Evolutionary conservation across 2,888 invertebrate genomes (phyloP), one percentile per base, ranked within the genome.

Genomic region (Branchellion lobata): DNA sequence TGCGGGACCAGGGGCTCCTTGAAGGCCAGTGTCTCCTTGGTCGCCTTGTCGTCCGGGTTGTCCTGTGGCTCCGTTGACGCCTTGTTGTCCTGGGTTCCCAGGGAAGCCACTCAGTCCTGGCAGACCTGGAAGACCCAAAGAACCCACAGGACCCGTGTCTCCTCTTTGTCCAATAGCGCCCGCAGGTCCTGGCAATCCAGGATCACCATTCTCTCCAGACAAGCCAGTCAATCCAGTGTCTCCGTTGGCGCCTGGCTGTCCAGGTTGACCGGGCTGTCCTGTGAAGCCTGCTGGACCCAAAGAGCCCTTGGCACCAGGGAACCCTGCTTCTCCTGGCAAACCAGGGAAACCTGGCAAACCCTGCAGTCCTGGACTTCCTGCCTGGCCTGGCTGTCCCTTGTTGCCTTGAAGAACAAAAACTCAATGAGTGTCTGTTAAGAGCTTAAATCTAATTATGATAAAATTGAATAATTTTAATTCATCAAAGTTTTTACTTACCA

Each of bases 331-430:
- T 51, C 80, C 80, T 34, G 31, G 78, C n/a, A 31, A 29, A 24
- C 80, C 80, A 14, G 11, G 8, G 1, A 5, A 24, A 27, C 80
- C 80, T 29, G 73, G 72, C 27, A 27, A 24, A 14, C 93, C 93
- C 18, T 80, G 72, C 29, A 57, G 21, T 14, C 83, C 80, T 18
- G 80, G 27, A 34, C 31, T 40, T 77, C 82, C 82, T 40, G 74
- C 5, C 34, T 76, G 78, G 18, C 82, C 82, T 40, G 79, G 36
- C 29, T 68, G 77, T 14, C 82, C 77, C 31, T 33, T 36, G 31
- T 27, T 27, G n/a, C 77, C 77, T 57, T 14, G 24, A 57, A 57
- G 18, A 47, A 47, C 47, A 47, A n/a, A n/a, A n/a, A n/a, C n/a
- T n/a, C n/a, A n/a, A n/a, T n/a, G n/a, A n/a, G n/a, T n/a, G n/a